Base-by-base conservation (phyloP, 2,113 vertebrate species). In the Gadus chalcogrammus region DNA sequence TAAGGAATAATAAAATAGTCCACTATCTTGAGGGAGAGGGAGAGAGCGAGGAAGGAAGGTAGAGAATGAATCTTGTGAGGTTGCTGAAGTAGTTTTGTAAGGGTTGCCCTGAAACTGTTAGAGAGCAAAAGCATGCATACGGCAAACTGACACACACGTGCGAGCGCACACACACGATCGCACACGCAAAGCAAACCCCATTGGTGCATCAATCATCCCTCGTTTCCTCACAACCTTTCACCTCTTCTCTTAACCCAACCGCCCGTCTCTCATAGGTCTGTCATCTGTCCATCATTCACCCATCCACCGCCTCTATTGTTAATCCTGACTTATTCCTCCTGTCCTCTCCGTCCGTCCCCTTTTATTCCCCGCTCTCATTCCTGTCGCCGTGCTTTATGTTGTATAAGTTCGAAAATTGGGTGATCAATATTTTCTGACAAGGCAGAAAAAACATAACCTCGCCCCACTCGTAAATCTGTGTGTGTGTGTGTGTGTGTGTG, bases 161-260 rank as follows among this genome's bases (percentile, higher is more conserved):
- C 62, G 38, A 15, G 16, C 62, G n/a, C 35, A 20, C 35, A 15
- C 48, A 58, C 42, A 20, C 61, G 42, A 27, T 24, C 53, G 5
- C 63, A 48, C 63, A 27, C 2, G 1, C 16, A 59, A 63, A 61
- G 20, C 66, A 2, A 7, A 70, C 69, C 67, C 4, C 60, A 63
- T 16, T 15, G 22, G 38, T 67, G 61, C 20, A 22, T 63, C 9
- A 28, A 63, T 63, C 13, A 67, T 80, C 78, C 73, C 70, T 22
- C 71, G 31, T 0, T 2, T 22, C 1, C 20, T 5, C 56, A 13
- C 56, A 1, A 53, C 13, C 5, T 38, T 55, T 63, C 65, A 42
- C 55, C 11, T 11, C 11, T 11, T 42, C 38, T 42, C 38, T 42
- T 11, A 8, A 6, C 38, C 38, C 38, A 8, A 6, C 11, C 38